Base-by-base conservation (phyloP, 2,113 vertebrate genomes). In the Tetraodon nigroviridis region DNA sequence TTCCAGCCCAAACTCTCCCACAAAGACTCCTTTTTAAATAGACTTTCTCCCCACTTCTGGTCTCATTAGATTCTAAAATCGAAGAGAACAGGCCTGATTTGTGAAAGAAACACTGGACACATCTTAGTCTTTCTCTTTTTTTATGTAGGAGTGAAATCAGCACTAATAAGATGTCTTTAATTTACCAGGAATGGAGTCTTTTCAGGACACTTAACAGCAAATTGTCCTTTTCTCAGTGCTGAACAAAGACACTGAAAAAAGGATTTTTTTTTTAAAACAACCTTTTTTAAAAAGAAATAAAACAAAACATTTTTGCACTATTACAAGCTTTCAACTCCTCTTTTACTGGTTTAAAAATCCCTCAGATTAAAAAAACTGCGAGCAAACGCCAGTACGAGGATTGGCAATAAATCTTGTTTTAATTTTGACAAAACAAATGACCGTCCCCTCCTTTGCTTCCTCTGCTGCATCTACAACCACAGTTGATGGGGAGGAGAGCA, bases 361-460 rank as follows among this genome's bases (percentile, higher is more conserved):
- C 3, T 4, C 44, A n/a, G 44, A 17, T 46, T 17, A n/a, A 17
- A 13, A 13, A 46, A 46, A 46, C 56, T 42, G 55, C 57, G 19
- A 60, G 27, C 52, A 51, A 57, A 60, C 48, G 48, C 41, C 55
- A 47, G 16, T 24, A 32, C 21, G 5, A 51, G 44, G 6, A 66
- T 46, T 40, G 46, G 32, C 44, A 17, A 74, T 74, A 67, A 64
- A 75, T 80, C 67, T 27, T 1, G 61, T 57, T 75, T 77, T 67
- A 51, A 79, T 77, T 79, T 54, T 52, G 58, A 47, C 58, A 51
- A 11, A 18, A 58, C 60, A 58, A 70, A 71, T 58, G 40, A 51
- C n/a, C 13, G 20, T 69, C 37, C 37, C 54, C 42, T 65, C 61
- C 70, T 37, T 63, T 66, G 53, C 63, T 27, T 27, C 24, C 24